phyloP scores from a whole-genome alignment of 1,140 invertebrate species.

The Hycleus cichorii region DNA sequence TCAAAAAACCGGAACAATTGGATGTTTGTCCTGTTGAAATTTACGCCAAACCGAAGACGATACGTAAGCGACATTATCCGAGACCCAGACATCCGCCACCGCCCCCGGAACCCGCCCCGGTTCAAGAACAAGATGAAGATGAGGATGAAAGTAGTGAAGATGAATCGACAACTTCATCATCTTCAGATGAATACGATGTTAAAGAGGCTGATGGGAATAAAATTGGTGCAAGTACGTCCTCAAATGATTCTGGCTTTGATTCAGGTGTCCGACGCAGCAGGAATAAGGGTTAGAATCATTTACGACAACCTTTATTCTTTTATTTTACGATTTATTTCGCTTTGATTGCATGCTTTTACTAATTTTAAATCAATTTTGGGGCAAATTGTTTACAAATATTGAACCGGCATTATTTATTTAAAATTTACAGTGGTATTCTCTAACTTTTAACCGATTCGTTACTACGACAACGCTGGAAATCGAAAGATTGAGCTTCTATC shows the following conservation, averaged over 20 bases:
- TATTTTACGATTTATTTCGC: background rate
- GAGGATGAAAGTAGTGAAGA: slow-evolving; percentile 21
- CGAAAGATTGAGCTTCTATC: no score
- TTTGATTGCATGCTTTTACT: background rate
- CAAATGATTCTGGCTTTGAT: slow-evolving; percentile 55
- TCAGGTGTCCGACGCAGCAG: slow-evolving; percentile 43
- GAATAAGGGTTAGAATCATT: slow-evolving; percentile 36
- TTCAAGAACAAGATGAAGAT: slow-evolving; percentile 21
- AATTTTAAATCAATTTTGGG: background rate
- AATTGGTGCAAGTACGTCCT: slow-evolving; percentile 51
- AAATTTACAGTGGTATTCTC: no score
- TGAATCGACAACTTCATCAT: slow-evolving; percentile 1
- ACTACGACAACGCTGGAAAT: no score
- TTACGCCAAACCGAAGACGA: slow-evolving; percentile 36
- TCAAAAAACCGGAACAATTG: slow-evolving; percentile 36
- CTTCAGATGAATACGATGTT: slow-evolving; percentile 36
- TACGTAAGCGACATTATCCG: slow-evolving; percentile 35
- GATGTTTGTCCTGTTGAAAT: slow-evolving; percentile 37
- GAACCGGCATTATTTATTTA: background rate
- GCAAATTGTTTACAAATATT: no score
- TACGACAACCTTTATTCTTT: slow-evolving; percentile 12
- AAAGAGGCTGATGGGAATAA: slow-evolving; percentile 38
- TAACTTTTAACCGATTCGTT: no score
- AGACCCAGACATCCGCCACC: slow-evolving; percentile 18
- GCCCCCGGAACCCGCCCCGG: slow-evolving; percentile 1